Evolutionary conservation across 1,140 invertebrate species (phyloP).

Genomic region (Tetragnatha versicolor): DNA sequence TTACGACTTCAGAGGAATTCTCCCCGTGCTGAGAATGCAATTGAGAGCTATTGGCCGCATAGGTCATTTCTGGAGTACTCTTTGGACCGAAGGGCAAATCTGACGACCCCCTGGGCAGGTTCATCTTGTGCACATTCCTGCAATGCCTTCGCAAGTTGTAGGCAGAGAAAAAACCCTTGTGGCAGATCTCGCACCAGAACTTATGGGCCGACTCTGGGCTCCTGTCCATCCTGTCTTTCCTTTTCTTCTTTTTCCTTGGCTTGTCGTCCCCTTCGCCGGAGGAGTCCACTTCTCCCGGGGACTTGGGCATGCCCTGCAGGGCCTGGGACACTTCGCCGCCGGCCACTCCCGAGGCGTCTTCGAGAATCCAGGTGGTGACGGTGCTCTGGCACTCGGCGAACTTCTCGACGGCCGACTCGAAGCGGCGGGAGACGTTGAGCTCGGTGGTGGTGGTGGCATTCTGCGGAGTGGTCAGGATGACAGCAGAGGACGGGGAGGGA

Average conservation of each 20-base stretch:
- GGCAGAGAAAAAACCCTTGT: slow-evolving; percentile 51
- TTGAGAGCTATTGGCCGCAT: slow-evolving; percentile 4
- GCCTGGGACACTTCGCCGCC: slow-evolving; percentile 23
- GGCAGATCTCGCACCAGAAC: slow-evolving; percentile 54
- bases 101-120: slow-evolving; percentile 33
- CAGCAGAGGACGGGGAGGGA: slow-evolving; percentile 14
- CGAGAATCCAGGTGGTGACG: slow-evolving; percentile 42
- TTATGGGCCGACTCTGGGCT: slow-evolving; percentile 27
- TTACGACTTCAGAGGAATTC: neutral
- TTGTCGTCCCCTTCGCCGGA: slow-evolving; percentile 24
- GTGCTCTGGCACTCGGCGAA: slow-evolving; percentile 39
- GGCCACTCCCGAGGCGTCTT: slow-evolving; percentile 22
- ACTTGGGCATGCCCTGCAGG: slow-evolving; percentile 16
- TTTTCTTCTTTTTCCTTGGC: slow-evolving; percentile 37
- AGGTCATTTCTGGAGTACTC: slow-evolving; percentile 15
- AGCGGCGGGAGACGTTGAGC: slow-evolving; percentile 34
- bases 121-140: slow-evolving; percentile 54
- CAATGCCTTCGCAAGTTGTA: slow-evolving; percentile 52
- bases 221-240: slow-evolving; percentile 7
- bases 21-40: slow-evolving; percentile 17
- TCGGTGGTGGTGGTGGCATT: slow-evolving; percentile 33
- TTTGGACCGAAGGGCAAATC: slow-evolving; percentile 39
- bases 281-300: slow-evolving; percentile 34
- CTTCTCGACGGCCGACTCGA: slow-evolving; percentile 42
- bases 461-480: slow-evolving; percentile 38